Percentiles rank a stretch among this genome's conserved stretches.
Conservation (phyloP, 2,888 invertebrate genomes). For the Melinopterus prodromus region DNA sequence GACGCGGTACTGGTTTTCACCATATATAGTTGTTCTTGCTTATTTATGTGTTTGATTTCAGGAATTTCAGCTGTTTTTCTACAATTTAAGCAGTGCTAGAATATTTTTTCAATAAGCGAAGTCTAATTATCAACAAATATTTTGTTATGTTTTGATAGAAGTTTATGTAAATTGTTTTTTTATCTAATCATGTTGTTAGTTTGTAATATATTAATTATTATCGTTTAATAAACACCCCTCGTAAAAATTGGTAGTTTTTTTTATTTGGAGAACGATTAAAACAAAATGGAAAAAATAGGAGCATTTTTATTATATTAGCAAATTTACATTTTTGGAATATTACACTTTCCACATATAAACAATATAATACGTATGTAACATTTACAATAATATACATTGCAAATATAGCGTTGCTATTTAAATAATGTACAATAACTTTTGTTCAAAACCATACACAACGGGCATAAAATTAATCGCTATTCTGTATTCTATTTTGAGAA, state of each 20-base stretch:
- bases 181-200: neutral
- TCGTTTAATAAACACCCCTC: no score
- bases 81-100: constrained; percentile 91
- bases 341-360: constrained; percentile 39
- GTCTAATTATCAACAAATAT: no score
- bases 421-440: neutral
- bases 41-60: constrained; percentile 59
- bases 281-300: neutral
- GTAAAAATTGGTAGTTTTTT: no score
- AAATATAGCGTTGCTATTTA: neutral
- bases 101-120: constrained; percentile 77
- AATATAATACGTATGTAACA: constrained; percentile 31
- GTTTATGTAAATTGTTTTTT: neutral
- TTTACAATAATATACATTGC: constrained; percentile 21
- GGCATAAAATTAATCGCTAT: no score
- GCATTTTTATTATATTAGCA: constrained; percentile 6
- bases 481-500: neutral
- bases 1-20: constrained; percentile 60
- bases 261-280: neutral
- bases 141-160: no score
- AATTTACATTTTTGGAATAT: constrained; percentile 32
- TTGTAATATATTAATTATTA: no score
- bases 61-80: constrained; percentile 91
- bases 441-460: neutral
- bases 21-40: constrained; percentile 17